phyloP scores from a whole-genome alignment of 2,113 vertebrate genomes.

The Porphyrio hochstetteri region DNA sequence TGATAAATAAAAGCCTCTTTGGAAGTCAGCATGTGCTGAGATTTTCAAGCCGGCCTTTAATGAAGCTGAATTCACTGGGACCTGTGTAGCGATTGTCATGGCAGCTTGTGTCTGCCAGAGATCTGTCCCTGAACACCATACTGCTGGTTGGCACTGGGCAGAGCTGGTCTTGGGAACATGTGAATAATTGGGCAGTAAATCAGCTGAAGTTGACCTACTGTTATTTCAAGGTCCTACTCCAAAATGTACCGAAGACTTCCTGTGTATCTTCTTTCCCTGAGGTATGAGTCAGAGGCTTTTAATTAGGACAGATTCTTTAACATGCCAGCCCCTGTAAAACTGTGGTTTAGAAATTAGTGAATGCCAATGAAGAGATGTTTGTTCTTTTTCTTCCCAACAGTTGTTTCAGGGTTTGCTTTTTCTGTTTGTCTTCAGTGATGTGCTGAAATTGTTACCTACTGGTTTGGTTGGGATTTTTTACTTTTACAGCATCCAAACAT shows the following conservation, averaged over 20 bases:
- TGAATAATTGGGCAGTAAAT: neutral
- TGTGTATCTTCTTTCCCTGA: neutral
- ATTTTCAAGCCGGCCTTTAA: neutral
- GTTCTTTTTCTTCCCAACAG: neutral
- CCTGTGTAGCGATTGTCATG: neutral
- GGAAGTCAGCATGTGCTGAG: neutral
- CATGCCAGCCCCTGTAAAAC: neutral
- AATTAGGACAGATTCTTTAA: neutral
- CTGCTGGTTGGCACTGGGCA: neutral
- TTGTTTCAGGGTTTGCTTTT: neutral
- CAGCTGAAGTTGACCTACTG: neutral
- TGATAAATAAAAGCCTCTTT: neutral
- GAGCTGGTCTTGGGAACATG: neutral
- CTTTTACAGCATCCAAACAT: fast-evolving
- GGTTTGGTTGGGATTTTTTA: neutral
- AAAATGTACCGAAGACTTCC: neutral
- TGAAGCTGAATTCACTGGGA: neutral
- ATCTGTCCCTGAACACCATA: neutral
- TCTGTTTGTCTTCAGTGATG: neutral
- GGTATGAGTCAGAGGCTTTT: neutral
- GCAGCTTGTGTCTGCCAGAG: neutral
- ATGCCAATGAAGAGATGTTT: neutral
- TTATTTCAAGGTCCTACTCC: neutral
- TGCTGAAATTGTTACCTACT: neutral
- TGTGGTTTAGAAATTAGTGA: neutral